These are phyloP conservation scores for Ephialtes manifestator DNA, from an alignment of 2,888 invertebrate species.

Conservation along the genomic window DNA sequence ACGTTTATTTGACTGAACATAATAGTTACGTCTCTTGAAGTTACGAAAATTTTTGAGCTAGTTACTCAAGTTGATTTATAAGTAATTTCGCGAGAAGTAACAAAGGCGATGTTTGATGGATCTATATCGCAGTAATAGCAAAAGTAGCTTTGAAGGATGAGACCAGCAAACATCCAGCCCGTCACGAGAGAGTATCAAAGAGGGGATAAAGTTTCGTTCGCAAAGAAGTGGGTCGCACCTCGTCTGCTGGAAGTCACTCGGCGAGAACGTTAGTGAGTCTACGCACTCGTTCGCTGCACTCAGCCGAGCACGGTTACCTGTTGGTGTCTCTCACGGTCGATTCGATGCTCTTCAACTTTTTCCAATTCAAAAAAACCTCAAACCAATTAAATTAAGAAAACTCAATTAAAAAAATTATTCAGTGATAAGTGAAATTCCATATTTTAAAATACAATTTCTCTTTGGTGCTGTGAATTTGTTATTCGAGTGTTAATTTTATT, in stretches of 20 bases:
- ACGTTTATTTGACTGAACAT: not conserved
- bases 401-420: constrained; percentile 21
- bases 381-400: not conserved
- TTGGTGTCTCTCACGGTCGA: constrained; percentile 17
- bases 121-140: constrained; percentile 32
- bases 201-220: constrained; percentile 78
- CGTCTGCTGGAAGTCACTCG: constrained; percentile 81
- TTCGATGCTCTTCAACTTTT: constrained; percentile 6
- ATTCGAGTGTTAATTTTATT: constrained; percentile 34
- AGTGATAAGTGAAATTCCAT: constrained; percentile 48
- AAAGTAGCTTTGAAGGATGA: constrained; percentile 43
- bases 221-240: constrained; percentile 85
- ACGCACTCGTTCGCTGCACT: constrained; percentile 81
- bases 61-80: not conserved
- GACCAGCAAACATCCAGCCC: constrained; percentile 35
- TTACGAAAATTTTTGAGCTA: not conserved
- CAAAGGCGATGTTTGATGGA: not conserved
- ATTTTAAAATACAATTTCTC: not conserved
- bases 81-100: not conserved
- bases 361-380: not conserved
- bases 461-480: constrained; percentile 49
- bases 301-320: constrained; percentile 76
- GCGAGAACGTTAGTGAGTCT: constrained; percentile 78
- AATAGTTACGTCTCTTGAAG: not conserved
- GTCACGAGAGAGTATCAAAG: constrained; percentile 32